Percentiles rank a stretch among this genome's conserved stretches.
phyloP scores from a whole-genome alignment of 2,888 invertebrate genomes.

The Platycheirus albimanus region DNA sequence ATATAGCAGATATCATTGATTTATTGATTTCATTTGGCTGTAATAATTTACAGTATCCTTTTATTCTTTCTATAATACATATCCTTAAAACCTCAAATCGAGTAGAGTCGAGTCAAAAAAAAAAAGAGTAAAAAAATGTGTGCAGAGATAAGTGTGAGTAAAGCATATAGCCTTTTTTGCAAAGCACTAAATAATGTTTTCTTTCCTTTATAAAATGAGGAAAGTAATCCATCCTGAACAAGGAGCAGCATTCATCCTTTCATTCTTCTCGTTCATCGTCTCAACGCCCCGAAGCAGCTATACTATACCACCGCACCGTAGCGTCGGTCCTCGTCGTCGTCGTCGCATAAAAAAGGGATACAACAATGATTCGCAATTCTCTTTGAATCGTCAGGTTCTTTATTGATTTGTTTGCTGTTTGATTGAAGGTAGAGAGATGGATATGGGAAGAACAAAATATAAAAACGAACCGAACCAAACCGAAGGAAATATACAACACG shows the following conservation, averaged over 20 bases:
- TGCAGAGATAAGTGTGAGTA: conserved; percentile 29
- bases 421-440: conserved; percentile 53
- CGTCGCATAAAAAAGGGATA: conserved; percentile 35
- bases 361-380: conserved; percentile 62
- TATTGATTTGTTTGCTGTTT: conserved; percentile 65
- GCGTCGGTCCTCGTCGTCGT: background rate
- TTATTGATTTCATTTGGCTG: conserved; percentile 43
- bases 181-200: conserved; percentile 57
- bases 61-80: background rate
- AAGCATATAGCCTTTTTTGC: conserved; percentile 14
- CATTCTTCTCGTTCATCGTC: background rate
- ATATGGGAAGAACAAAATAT: conserved; percentile 3
- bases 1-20: conserved; percentile 40
- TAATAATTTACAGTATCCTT: conserved; percentile 50
- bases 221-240: conserved; percentile 50
- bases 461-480: conserved; percentile 1
- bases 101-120: conserved; percentile 8
- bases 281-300: background rate
- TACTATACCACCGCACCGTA: no score
- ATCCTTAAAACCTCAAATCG: conserved; percentile 25
- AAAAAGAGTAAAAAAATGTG: background rate
- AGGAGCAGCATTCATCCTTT: conserved; percentile 48
- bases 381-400: conserved; percentile 55
- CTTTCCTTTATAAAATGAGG: conserved; percentile 49
- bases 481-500: conserved; percentile 26